phyloP scores from a whole-genome alignment of 2,797 vertebrate species.

The Lutjanus campechanus region DNA sequence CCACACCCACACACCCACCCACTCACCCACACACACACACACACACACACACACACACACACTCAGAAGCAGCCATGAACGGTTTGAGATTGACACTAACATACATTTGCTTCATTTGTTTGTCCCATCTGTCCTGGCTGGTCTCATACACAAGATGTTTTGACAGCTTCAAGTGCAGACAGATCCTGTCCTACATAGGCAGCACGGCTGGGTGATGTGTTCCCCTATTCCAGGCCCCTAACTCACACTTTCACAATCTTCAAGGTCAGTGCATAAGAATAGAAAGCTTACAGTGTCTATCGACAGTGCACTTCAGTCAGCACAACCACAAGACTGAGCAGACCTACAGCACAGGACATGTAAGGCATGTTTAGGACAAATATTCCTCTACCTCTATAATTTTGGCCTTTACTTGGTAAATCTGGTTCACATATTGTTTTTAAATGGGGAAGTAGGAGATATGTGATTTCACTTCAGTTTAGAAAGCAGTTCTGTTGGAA shows the following conservation, averaged over 20 bases:
- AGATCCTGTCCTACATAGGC: slow-evolving; percentile 50
- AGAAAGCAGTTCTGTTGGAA: too few relatives aligned
- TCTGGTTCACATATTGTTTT: too few relatives aligned
- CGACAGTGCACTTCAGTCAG: slow-evolving; percentile 20
- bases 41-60: slow-evolving; percentile 1
- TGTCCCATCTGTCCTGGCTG: slow-evolving; percentile 36
- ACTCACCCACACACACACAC: not conserved
- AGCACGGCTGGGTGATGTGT: slow-evolving; percentile 37
- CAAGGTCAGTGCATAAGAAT: slow-evolving; percentile 67
- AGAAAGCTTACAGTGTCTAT: slow-evolving; percentile 33
- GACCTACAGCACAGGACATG: not conserved
- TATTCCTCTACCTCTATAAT: too few relatives aligned
- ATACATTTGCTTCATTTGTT: slow-evolving; percentile 27
- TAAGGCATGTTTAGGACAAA: not conserved
- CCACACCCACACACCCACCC: slow-evolving; percentile 7
- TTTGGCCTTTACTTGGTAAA: too few relatives aligned
- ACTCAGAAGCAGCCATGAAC: slow-evolving; percentile 1
- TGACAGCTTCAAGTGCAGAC: slow-evolving; percentile 65
- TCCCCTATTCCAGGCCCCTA: slow-evolving; percentile 47
- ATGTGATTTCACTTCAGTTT: too few relatives aligned
- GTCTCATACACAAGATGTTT: slow-evolving; percentile 62
- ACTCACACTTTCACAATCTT: slow-evolving; percentile 57
- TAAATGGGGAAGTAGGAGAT: too few relatives aligned
- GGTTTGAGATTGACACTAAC: slow-evolving; percentile 23
- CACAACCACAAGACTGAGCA: slow-evolving; percentile 11